These are phyloP conservation scores for Noctua janthe DNA, from an alignment of 2,888 invertebrate species.

Conservation along the genomic window DNA sequence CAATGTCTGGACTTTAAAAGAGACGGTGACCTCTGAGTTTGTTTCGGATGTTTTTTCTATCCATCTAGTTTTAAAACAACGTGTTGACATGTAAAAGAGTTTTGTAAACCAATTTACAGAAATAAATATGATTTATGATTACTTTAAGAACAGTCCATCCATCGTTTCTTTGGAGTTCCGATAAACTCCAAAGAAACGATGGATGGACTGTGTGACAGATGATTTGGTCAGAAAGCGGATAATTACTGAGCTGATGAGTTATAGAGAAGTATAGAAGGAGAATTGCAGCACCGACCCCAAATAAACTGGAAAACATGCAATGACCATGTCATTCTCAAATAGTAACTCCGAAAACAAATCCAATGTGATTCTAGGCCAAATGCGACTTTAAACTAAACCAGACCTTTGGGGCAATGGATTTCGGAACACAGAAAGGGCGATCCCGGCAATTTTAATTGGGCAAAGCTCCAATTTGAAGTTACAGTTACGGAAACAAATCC, in stretches of 20 bases:
- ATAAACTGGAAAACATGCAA: not conserved
- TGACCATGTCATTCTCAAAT: not conserved
- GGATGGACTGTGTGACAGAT: not conserved
- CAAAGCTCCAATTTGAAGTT: conserved; percentile 22
- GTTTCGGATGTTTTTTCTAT: too few relatives aligned
- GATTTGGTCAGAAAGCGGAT: not conserved
- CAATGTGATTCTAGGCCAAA: not conserved
- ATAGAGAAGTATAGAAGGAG: not conserved
- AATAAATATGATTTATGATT: too few relatives aligned
- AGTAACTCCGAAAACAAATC: conserved; percentile 9
- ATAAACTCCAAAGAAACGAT: not conserved
- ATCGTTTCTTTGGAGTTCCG: too few relatives aligned
- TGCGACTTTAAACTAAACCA: not conserved
- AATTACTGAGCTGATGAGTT: not conserved
- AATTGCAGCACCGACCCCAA: not conserved
- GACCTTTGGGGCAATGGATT: conserved; percentile 1
- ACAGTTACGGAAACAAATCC: conserved; percentile 1
- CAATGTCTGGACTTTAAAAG: too few relatives aligned
- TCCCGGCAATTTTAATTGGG: conserved; percentile 27
- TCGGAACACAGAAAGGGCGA: conserved; percentile 13
- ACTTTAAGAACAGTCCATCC: too few relatives aligned
- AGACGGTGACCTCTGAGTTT: too few relatives aligned
- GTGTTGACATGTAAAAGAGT: too few relatives aligned
- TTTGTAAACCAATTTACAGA: too few relatives aligned
- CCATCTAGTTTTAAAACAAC: too few relatives aligned